A percentile compares a stretch with the other conserved stretches of the same genome.
Evolutionary conservation across 1,140 invertebrate genomes (phyloP).

Genomic region (Eulimnadia texana): DNA sequence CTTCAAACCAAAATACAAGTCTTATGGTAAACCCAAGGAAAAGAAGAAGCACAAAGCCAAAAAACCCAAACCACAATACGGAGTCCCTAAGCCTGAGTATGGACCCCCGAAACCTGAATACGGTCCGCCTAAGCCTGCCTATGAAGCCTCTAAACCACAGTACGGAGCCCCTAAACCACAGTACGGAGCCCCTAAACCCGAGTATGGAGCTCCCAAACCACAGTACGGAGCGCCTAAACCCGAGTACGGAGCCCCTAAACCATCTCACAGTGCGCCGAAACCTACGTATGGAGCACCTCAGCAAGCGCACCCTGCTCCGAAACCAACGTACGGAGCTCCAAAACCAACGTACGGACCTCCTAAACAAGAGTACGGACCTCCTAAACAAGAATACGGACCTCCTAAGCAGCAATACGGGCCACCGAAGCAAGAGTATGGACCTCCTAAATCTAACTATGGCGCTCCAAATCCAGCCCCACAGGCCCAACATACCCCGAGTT

Average conservation of each 20-base stretch:
- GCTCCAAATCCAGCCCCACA: neutral
- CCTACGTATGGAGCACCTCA: slow-evolving; percentile 14
- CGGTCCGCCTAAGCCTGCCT: slow-evolving; percentile 4
- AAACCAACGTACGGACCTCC: slow-evolving; percentile 8
- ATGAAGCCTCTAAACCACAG: slow-evolving; percentile 8
- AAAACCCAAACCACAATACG: slow-evolving; percentile 7
- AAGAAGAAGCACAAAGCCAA: neutral
- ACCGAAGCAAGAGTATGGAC: neutral
- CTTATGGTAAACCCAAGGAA: neutral
- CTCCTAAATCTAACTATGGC: neutral
- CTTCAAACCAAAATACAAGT: slow-evolving; percentile 3
- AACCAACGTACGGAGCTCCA: slow-evolving; percentile 12
- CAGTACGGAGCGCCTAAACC: slow-evolving; percentile 8
- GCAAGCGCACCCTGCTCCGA: too few relatives aligned
- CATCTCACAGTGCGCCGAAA: slow-evolving; percentile 7
- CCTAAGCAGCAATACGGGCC: slow-evolving; percentile 4
- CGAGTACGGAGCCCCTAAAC: slow-evolving; percentile 5
- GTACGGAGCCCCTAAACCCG: slow-evolving; percentile 11
- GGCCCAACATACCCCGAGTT: neutral
- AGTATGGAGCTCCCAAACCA: slow-evolving; percentile 10
- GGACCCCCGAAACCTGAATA: slow-evolving; percentile 1
- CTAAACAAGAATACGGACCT: slow-evolving; percentile 2
- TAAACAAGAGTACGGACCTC: neutral
- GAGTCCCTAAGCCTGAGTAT: slow-evolving; percentile 7
- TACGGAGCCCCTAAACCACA: slow-evolving; percentile 9